These are phyloP conservation scores for Fringilla coelebs DNA, from an alignment of 2,797 vertebrate species.

Conservation along the genomic window DNA sequence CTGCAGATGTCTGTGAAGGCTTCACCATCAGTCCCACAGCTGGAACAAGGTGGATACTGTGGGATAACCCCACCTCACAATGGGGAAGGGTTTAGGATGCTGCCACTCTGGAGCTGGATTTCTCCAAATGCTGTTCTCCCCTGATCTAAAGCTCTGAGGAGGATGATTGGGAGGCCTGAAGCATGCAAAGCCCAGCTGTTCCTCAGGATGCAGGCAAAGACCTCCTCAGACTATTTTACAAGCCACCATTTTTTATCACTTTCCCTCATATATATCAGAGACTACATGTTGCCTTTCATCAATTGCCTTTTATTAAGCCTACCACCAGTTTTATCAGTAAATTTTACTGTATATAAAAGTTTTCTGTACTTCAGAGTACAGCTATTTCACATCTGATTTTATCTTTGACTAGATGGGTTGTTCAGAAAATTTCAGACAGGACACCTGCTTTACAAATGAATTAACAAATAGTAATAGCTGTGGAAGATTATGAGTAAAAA, in stretches of 20 bases:
- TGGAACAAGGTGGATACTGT: rapidly evolving
- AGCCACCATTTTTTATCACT: background rate
- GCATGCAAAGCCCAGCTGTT: background rate
- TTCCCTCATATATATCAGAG: background rate
- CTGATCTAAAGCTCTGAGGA: background rate
- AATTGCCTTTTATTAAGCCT: background rate
- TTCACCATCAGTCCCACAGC: background rate
- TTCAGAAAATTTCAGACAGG: background rate
- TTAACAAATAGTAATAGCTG: background rate
- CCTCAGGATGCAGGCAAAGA: background rate
- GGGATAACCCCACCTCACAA: background rate
- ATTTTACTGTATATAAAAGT: background rate
- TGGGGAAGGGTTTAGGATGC: rapidly evolving
- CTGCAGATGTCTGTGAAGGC: background rate
- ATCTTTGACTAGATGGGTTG: background rate
- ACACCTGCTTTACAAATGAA: background rate
- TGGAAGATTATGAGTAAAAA: background rate
- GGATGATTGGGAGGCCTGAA: background rate
- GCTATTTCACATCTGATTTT: background rate
- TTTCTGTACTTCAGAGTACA: background rate
- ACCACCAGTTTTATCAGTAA: background rate
- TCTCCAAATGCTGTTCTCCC: background rate
- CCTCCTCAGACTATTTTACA: background rate
- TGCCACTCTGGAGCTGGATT: background rate
- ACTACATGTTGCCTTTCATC: background rate